phyloP scores from a whole-genome alignment of 2,888 invertebrate genomes.

The Dicyrtoma fusca region DNA sequence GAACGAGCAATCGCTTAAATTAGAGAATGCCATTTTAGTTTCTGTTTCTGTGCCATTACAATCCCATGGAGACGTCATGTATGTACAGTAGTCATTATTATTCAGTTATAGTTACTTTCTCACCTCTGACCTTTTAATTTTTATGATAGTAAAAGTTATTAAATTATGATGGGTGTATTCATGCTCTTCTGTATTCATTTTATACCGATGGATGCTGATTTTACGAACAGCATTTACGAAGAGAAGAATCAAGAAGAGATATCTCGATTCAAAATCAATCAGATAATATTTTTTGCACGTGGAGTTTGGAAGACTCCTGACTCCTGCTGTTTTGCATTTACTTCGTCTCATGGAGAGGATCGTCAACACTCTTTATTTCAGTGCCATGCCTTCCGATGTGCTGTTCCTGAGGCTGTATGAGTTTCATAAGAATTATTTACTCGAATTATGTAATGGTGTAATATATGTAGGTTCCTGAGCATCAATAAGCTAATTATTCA shows the following conservation, averaged over 20 bases:
- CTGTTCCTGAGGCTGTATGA: constrained; percentile 88
- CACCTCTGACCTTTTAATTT: not conserved
- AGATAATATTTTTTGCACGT: constrained; percentile 92
- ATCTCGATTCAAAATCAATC: constrained; percentile 85
- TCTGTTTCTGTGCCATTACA: constrained; percentile 90
- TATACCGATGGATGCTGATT: too few relatives aligned
- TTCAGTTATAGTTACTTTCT: constrained; percentile 29
- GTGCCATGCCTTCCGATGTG: constrained; percentile 96
- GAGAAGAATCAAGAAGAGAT: constrained; percentile 79
- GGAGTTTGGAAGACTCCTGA: constrained; percentile 81
- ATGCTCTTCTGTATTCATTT: not conserved
- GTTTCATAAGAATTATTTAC: constrained; percentile 17
- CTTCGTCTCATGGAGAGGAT: constrained; percentile 91
- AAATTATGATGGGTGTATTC: not conserved
- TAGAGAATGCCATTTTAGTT: constrained; percentile 75
- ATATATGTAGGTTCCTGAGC: too few relatives aligned
- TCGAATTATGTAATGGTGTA: too few relatives aligned
- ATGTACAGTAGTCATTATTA: constrained; percentile 60
- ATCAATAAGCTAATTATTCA: too few relatives aligned
- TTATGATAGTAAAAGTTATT: not conserved
- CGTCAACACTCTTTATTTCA: constrained; percentile 88
- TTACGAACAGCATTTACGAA: constrained; percentile 67
- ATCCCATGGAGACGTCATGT: constrained; percentile 92
- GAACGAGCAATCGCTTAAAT: constrained; percentile 75
- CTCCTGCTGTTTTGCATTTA: constrained; percentile 96